Evolutionary conservation across 2,888 invertebrate species (phyloP).

Genomic region (Pristionchus maxplancki): DNA sequence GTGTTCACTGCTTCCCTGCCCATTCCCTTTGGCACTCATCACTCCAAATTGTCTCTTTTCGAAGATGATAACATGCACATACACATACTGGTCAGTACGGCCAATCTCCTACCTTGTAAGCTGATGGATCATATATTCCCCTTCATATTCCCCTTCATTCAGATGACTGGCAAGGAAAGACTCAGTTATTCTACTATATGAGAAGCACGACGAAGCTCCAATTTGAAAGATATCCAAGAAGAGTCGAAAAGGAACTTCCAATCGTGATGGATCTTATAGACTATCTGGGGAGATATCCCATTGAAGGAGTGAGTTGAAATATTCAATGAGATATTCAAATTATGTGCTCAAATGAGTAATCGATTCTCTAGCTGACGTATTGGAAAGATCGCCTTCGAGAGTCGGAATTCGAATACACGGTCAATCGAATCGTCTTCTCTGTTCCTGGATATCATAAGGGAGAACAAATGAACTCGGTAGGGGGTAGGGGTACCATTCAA

Average conservation of each 20-base stretch:
- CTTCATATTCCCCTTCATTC: too few relatives aligned
- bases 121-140: not conserved
- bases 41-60: conserved; percentile 70
- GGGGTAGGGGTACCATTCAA: too few relatives aligned
- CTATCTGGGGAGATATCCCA: conserved; percentile 52
- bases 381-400: conserved; percentile 59
- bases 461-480: conserved; percentile 19
- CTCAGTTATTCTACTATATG: conserved; percentile 70
- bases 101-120: conserved; percentile 62
- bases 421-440: conserved; percentile 67
- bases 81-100: conserved; percentile 71
- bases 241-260: conserved; percentile 11
- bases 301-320: conserved; percentile 34
- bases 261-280: conserved; percentile 58
- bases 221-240: not conserved
- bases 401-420: conserved; percentile 55
- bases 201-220: not conserved
- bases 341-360: not conserved
- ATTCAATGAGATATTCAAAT: not conserved
- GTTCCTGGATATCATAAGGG: conserved; percentile 68
- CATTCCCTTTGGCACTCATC: conserved; percentile 71
- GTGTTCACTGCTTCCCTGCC: conserved; percentile 59
- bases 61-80: conserved; percentile 59
- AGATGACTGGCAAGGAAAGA: conserved; percentile 70
- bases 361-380: conserved; percentile 34